A percentile compares a stretch with the other conserved stretches of the same genome.
Conservation (phyloP, 2,797 vertebrate species). For the Centropyge bicolor region DNA sequence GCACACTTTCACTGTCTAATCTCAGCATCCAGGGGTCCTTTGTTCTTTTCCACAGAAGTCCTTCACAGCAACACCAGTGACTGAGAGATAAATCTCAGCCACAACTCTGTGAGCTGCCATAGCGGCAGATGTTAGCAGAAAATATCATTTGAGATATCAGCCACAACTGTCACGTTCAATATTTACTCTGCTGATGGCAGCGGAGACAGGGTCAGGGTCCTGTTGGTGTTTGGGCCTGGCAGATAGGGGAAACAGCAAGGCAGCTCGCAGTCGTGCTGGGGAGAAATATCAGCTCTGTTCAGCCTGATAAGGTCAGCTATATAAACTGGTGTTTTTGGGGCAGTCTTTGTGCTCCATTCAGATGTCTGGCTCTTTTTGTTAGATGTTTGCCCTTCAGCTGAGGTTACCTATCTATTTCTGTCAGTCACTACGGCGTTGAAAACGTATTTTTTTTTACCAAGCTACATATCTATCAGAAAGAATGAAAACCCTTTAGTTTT, state of each 20-base stretch:
- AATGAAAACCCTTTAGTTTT: background rate
- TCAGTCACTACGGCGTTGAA: constrained; percentile 27
- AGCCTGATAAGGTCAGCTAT: constrained; percentile 77
- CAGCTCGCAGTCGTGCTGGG: constrained; percentile 48
- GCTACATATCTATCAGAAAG: constrained; percentile 25
- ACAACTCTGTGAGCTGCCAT: constrained; percentile 27
- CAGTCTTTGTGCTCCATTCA: constrained; percentile 50
- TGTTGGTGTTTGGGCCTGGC: constrained; percentile 67
- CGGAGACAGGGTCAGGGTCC: constrained; percentile 59
- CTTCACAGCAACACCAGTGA: constrained; percentile 23
- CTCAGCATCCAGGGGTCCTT: background rate
- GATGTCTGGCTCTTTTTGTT: constrained; percentile 55
- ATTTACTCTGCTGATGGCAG: constrained; percentile 67
- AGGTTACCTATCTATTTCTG: constrained; percentile 46
- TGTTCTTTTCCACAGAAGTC: constrained; percentile 25
- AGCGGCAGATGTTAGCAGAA: constrained; percentile 37
- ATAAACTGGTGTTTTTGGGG: constrained; percentile 61
- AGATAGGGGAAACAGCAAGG: constrained; percentile 64
- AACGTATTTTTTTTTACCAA: constrained; percentile 2
- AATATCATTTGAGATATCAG: constrained; percentile 61
- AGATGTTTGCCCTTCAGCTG: constrained; percentile 48
- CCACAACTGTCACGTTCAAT: constrained; percentile 59
- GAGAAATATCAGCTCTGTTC: constrained; percentile 70
- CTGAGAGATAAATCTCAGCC: constrained; percentile 35
- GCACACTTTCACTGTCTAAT: constrained; percentile 3